These are phyloP conservation scores for Miichthys miiuy DNA, from an alignment of 2,797 vertebrate species.

Conservation along the genomic window DNA sequence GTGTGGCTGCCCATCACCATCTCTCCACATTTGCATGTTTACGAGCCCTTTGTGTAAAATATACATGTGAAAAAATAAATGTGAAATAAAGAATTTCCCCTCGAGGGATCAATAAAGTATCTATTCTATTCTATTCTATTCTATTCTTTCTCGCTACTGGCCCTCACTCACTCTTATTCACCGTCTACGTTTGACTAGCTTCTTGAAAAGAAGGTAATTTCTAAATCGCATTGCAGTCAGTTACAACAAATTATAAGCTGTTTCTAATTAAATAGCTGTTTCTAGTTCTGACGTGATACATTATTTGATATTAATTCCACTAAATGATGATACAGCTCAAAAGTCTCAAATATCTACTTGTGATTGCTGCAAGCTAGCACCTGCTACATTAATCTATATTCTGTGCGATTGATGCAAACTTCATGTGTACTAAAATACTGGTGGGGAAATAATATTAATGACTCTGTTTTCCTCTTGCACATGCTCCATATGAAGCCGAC, in stretches of 20 bases:
- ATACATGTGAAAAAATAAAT: no score
- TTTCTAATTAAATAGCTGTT: background rate
- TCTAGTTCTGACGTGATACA: background rate
- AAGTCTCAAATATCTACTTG: background rate
- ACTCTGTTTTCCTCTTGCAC: background rate
- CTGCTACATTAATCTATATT: background rate
- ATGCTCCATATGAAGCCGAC: background rate
- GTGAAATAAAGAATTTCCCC: no score
- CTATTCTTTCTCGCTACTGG: no score
- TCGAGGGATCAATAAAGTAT: no score
- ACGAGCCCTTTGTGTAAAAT: no score
- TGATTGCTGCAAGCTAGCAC: background rate
- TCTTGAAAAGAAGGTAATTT: background rate
- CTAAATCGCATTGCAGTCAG: background rate
- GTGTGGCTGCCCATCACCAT: no score
- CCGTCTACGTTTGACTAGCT: background rate
- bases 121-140: no score
- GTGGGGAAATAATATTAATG: background rate
- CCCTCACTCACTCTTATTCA: no score
- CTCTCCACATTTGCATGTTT: no score
- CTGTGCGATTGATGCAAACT: background rate
- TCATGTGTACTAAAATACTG: background rate
- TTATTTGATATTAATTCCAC: background rate
- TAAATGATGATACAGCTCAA: background rate
- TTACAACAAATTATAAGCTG: background rate